These are phyloP conservation scores for Scaptodrosophila lebanonensis DNA, from an alignment of 1,140 invertebrate species.

Conservation along the genomic window DNA sequence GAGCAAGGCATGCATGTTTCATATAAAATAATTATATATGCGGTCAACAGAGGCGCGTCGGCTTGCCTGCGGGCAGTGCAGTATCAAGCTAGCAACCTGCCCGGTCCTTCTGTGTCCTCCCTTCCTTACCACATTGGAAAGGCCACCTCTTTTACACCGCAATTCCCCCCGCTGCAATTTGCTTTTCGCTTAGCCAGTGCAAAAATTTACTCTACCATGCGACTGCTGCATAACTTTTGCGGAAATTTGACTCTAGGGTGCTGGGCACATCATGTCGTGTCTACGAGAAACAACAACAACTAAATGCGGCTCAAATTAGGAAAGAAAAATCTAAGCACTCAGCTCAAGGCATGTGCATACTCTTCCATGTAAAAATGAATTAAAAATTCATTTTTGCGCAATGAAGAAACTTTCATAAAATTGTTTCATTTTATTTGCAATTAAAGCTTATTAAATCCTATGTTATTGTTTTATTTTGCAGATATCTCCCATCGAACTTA, in stretches of 20 bases:
- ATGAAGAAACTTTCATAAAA: no score
- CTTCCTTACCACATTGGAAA: neutral
- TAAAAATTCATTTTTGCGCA: no score
- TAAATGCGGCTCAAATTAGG: slow-evolving; percentile 47
- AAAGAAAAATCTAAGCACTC: no score
- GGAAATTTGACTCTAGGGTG: slow-evolving; percentile 55
- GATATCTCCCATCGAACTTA: no score
- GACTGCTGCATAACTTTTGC: slow-evolving; percentile 67
- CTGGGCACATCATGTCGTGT: slow-evolving; percentile 18
- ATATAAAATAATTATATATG: slow-evolving; percentile 74
- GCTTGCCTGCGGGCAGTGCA: slow-evolving; percentile 58
- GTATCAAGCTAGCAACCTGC: slow-evolving; percentile 13
- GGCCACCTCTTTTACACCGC: neutral
- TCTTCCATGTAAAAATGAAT: no score
- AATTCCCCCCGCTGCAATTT: slow-evolving; percentile 23
- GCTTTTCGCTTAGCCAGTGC: slow-evolving; percentile 27
- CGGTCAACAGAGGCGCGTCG: slow-evolving; percentile 46
- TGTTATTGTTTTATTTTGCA: no score
- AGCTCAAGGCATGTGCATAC: no score
- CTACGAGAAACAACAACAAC: no score
- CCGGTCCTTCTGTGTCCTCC: neutral
- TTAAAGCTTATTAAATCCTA: no score
- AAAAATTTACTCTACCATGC: slow-evolving; percentile 29
- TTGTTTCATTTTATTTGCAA: no score
- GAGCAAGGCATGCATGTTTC: slow-evolving; percentile 51